Base-by-base conservation (phyloP, 2,797 vertebrate genomes). In the Ctenopoma kingsleyae region DNA sequence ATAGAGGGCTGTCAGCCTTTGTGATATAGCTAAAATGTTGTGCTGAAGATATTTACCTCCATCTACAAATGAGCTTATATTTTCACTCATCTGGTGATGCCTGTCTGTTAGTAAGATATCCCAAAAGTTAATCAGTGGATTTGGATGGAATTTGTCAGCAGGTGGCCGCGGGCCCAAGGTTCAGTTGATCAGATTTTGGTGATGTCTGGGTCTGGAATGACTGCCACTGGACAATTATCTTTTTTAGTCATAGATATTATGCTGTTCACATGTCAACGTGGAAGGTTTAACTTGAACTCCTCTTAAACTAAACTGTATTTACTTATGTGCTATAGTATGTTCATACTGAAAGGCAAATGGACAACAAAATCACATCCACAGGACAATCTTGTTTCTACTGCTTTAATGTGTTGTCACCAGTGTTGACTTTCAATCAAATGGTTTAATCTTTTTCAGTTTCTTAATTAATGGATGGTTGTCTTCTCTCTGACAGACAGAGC, bases 51-150 rank as follows among this genome's bases (percentile, higher is more conserved):
- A 52, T 82, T 75, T 80, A 71, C 69, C 66, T 67, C 57, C 6
- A 12, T 59, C 52, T 38, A 41, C 32, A 67, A 73, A 78, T 43
- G n/a, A 60, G 68, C 68, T 70, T 71, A 57, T 41, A 58, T 70
- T 73, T 76, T 70, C 44, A 38, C 64, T 73, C 40, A 47, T 60
- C 46, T 77, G 66, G 62, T 71, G 49, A 61, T 13, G 36, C 41
- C 58, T 71, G 66, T 68, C 66, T 62, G 58, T 64, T 65, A 44
- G 56, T 44, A 65, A 69, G 70, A 65, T 63, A 58, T 77, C 41
- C 57, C 40, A 49, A 71, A 80, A 79, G 79, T 81, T 83, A 78
- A 86, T 85, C 79, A 79, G 74, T 22, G 43, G 71, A 84, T 87
- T 85, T 85, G 81, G 72, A 82, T 85, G 56, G 54, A 76, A 75